Evolutionary conservation across 2,113 vertebrate species (phyloP).

Genomic region (Panthera uncia): DNA sequence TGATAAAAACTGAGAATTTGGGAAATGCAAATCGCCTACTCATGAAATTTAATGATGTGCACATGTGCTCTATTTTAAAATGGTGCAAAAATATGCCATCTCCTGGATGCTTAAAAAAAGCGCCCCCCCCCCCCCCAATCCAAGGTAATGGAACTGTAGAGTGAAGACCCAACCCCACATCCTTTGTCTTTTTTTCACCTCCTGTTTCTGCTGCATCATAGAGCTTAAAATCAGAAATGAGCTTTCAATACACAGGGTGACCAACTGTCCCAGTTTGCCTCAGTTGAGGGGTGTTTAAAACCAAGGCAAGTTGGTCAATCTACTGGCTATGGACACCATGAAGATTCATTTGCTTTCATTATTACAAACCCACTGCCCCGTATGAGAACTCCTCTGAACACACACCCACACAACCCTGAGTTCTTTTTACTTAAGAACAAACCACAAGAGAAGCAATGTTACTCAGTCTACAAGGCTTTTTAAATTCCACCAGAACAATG

Average conservation of each 20-base stretch:
- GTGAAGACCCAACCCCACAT: neutral
- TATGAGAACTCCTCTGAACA: neutral
- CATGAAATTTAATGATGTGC: conserved; percentile 70
- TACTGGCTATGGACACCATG: neutral
- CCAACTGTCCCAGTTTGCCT: too few species aligned
- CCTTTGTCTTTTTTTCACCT: neutral
- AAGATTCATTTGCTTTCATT: neutral
- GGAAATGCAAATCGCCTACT: conserved; percentile 61
- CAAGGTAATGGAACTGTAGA: neutral
- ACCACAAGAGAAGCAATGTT: neutral
- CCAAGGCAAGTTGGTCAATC: neutral
- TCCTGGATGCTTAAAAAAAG: neutral
- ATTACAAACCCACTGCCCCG: neutral
- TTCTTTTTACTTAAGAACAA: neutral
- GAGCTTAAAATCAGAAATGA: neutral
- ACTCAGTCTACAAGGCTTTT: conserved; percentile 13
- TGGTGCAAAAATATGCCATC: conserved; percentile 1
- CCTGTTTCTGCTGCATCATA: too few species aligned
- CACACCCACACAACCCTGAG: neutral
- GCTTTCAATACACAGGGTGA: neutral
- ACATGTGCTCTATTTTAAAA: conserved; percentile 49
- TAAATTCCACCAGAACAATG: conserved; percentile 62
- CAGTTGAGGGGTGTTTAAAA: neutral
- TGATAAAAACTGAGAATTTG: conserved; percentile 61
- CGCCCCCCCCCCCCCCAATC: neutral